These are phyloP conservation scores for Chloropsis cyanopogon DNA, from an alignment of 2,113 vertebrate species.

Conservation along the genomic window DNA sequence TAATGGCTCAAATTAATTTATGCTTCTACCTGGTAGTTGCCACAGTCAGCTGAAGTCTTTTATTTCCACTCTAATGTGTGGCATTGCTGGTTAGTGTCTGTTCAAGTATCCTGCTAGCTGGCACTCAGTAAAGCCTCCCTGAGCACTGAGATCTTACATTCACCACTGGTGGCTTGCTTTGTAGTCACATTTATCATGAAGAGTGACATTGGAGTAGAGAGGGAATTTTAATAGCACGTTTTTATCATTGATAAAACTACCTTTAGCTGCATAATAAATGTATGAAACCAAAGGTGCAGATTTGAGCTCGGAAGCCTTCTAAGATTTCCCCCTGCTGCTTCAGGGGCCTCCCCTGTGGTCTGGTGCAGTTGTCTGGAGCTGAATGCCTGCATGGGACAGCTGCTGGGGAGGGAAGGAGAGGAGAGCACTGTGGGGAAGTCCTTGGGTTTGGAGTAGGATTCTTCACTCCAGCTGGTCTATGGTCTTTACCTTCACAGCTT, in stretches of 20 bases:
- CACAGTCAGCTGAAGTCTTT: background rate
- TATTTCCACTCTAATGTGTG: background rate
- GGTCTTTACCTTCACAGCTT: slow-evolving; percentile 33
- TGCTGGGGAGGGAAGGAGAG: background rate
- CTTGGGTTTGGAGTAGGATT: background rate
- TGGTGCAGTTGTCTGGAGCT: background rate
- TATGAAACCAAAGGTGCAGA: background rate
- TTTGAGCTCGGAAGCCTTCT: background rate
- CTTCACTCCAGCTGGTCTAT: background rate
- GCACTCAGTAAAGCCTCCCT: background rate
- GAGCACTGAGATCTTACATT: background rate
- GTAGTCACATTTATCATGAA: background rate
- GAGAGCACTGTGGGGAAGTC: background rate
- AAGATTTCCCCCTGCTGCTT: background rate
- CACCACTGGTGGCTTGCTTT: background rate
- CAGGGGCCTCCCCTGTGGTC: background rate
- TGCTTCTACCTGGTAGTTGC: background rate
- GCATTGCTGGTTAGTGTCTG: background rate
- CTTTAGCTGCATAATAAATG: background rate
- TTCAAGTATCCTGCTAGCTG: background rate
- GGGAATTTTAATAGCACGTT: background rate
- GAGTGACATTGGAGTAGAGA: background rate
- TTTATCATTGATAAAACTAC: background rate
- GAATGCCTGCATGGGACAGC: background rate
- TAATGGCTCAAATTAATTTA: background rate